Evolutionary conservation across 2,113 vertebrate species (phyloP).

Genomic region (Trichomycterus rosablanca): DNA sequence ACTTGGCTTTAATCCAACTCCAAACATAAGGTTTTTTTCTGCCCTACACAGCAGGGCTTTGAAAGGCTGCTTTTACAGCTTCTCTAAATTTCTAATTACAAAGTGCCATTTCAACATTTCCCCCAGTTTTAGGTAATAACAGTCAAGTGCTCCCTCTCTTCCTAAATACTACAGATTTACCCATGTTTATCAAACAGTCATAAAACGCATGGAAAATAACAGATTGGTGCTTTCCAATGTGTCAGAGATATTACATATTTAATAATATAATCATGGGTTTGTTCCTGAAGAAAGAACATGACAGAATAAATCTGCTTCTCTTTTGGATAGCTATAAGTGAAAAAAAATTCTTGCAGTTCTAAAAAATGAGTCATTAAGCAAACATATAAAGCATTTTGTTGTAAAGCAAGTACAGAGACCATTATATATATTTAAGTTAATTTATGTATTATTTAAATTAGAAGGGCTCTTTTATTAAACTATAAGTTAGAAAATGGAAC

Average conservation of each 20-base stretch:
- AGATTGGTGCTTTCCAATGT: not conserved
- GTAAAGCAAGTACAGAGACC: no score
- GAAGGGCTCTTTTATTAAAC: no score
- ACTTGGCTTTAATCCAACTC: conserved; percentile 18
- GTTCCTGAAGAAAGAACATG: conserved; percentile 23
- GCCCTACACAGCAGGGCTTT: no score
- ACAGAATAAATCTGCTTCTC: conserved; percentile 26
- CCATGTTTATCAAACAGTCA: conserved; percentile 7
- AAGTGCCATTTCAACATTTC: not conserved
- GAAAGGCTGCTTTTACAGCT: conserved; percentile 11
- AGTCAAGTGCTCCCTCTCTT: no score
- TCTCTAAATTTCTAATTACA: not conserved
- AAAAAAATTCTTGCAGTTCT: conserved; percentile 38
- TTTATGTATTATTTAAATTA: no score
- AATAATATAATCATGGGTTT: conserved; percentile 20
- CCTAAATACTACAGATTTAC: not conserved
- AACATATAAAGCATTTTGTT: not conserved
- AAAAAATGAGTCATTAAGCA: not conserved
- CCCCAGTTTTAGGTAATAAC: no score
- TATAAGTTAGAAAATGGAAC: no score
- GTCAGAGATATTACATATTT: conserved; percentile 12
- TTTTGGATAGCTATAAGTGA: conserved; percentile 24
- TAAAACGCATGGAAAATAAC: not conserved
- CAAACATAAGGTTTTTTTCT: conserved; percentile 20
- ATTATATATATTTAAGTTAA: no score